These are phyloP conservation scores for Chymomyza amoena DNA, from an alignment of 2,888 invertebrate genomes.

Conservation along the genomic window DNA sequence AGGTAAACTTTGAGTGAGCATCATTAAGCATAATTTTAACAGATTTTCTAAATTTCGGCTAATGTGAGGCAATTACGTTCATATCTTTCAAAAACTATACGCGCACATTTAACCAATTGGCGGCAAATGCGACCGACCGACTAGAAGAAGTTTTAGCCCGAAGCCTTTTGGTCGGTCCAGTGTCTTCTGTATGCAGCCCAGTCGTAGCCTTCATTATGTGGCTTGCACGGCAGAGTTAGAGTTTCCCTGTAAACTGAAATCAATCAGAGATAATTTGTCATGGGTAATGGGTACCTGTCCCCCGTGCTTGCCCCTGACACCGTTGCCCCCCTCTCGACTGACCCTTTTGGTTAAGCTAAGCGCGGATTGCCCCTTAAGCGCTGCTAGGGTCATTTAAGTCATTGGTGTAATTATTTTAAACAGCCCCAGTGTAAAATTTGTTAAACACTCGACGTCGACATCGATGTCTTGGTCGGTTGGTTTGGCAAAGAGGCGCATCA, in stretches of 20 bases:
- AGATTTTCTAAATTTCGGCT: constrained; percentile 66
- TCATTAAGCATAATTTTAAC: constrained; percentile 69
- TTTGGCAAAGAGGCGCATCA: constrained; percentile 34
- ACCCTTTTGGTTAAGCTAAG: constrained; percentile 3
- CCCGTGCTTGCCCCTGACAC: not conserved
- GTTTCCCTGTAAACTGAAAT: constrained; percentile 58
- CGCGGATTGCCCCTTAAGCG: constrained; percentile 30
- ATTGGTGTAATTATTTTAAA: constrained; percentile 74
- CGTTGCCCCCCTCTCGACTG: not conserved
- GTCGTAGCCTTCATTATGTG: constrained; percentile 54
- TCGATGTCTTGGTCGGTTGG: constrained; percentile 1
- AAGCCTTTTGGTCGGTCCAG: constrained; percentile 34
- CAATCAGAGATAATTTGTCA: constrained; percentile 73
- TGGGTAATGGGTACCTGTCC: constrained; percentile 67
- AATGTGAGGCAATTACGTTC: constrained; percentile 68
- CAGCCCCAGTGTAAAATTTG: constrained; percentile 70
- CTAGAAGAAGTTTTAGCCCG: constrained; percentile 53
- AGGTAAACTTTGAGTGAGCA: constrained; percentile 35
- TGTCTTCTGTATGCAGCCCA: constrained; percentile 34
- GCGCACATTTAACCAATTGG: constrained; percentile 63
- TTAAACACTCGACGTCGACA: constrained; percentile 60
- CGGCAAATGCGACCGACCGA: constrained; percentile 54
- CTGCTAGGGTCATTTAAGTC: constrained; percentile 62
- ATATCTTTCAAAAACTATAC: constrained; percentile 53
- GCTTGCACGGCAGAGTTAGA: constrained; percentile 22